Percentiles rank a stretch among this genome's conserved stretches.
Conservation (phyloP, 2,797 vertebrate genomes). For the Danionella dracula region DNA sequence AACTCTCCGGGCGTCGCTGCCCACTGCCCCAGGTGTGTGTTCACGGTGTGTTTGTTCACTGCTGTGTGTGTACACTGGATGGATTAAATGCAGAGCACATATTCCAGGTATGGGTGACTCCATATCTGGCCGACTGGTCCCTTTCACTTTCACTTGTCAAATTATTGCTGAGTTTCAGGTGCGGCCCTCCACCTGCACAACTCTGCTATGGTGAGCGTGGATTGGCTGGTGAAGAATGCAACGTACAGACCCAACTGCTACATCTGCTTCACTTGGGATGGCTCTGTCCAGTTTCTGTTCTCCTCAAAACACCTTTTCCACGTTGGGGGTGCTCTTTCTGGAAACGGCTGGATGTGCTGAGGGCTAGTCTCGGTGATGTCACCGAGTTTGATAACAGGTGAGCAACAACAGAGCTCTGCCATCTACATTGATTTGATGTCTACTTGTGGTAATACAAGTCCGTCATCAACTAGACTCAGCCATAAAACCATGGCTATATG, state of each 20-base stretch:
- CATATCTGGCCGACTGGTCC: no score
- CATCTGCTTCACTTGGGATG: conserved; percentile 73
- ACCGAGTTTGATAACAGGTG: conserved; percentile 78
- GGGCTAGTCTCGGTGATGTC: conserved; percentile 60
- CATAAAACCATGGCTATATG: no score
- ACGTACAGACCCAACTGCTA: conserved; percentile 86
- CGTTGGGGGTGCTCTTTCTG: conserved; percentile 72
- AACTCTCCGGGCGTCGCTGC: no score
- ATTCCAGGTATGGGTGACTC: no score
- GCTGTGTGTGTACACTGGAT: no score
- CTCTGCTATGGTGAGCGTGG: conserved; percentile 69
- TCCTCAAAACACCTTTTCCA: conserved; percentile 63
- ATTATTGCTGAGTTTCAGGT: conserved; percentile 58
- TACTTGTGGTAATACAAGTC: no score
- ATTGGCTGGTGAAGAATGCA: conserved; percentile 85
- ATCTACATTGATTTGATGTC: no score
- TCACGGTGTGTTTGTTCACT: no score
- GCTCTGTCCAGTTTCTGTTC: conserved; percentile 73
- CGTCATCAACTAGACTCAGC: no score
- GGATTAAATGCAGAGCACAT: no score
- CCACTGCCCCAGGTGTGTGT: no score
- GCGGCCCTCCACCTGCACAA: conserved; percentile 83
- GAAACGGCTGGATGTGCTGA: conserved; percentile 71
- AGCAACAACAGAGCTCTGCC: neutral
- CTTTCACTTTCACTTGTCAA: no score